Base-by-base conservation (phyloP, 2,113 vertebrate species). In the Acrocephalus arundinaceus region DNA sequence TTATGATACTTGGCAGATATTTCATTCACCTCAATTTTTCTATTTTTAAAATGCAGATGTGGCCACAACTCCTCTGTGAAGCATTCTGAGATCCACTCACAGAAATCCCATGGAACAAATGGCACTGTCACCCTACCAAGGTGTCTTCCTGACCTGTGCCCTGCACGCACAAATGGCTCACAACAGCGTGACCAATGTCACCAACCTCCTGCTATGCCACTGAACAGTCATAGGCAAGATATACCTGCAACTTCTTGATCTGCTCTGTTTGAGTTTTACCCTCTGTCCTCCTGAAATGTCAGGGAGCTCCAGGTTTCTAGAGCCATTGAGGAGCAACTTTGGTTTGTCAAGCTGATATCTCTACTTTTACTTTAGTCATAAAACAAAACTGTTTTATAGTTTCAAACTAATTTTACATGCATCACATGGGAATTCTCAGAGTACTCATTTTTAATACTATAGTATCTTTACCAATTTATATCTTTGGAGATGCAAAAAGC, bases 171-270 rank as follows among this genome's bases (percentile, higher is more conserved):
- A 89, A 71, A 79, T 62, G 67, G 87, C 55, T 93, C 75, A 58
- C 28, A 85, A 4, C 1, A 45, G 41, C 0, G 33, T 28, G 62
- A 80, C n/a, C 1, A 0, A 23, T 28, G 67, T 3, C 61, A 52
- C 49, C 25, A 28, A 61, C 37, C 31, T 54, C 39, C 30, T 49
- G 48, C 83, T 55, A 63, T 0, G 2, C 19, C 6, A 2, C 52
- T 52, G 23, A 27, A 65, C 45, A 61, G 22, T 16, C 77, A 62
- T 0, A 33, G 30, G 37, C 30, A 75, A 80, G 22, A 73, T 43
- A 46, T 10, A 85, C 15, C n/a, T 73, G 58, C 23, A 59, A 17
- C 25, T 21, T 78, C 74, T 82, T 78, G 3, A 57, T 31, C 45
- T 85, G 22, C 33, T 68, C 21, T 77, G 23, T 43, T 70, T 67